These are phyloP conservation scores for Ectropis crepuscularia DNA, from an alignment of 2,888 invertebrate species.

Conservation along the genomic window DNA sequence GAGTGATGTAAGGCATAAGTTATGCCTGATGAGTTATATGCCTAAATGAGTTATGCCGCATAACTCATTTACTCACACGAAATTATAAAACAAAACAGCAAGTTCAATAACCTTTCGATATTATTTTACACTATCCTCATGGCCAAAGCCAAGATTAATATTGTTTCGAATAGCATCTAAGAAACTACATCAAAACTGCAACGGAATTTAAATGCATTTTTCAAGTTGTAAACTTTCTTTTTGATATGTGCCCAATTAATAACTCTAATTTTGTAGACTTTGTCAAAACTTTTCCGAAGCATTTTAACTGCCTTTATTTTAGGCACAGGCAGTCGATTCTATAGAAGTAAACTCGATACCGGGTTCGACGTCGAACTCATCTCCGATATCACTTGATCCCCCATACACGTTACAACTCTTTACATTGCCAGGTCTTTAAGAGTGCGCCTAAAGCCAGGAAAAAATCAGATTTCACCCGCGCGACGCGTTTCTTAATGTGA, in stretches of 20 bases:
- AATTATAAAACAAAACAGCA: not conserved
- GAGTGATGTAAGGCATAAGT: no score
- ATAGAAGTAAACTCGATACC: no score
- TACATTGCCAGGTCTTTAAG: no score
- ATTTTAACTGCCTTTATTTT: slow-evolving; percentile 26
- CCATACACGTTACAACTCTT: no score
- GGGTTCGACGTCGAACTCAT: no score
- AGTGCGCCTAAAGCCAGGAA: no score
- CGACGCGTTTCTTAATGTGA: no score
- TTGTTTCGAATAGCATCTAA: not conserved
- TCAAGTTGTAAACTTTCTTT: slow-evolving; percentile 14
- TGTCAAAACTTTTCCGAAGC: slow-evolving; percentile 23
- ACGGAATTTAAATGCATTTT: slow-evolving; percentile 10
- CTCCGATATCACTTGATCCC: no score
- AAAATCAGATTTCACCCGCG: no score
- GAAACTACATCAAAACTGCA: slow-evolving; percentile 1
- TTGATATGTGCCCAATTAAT: slow-evolving; percentile 15
- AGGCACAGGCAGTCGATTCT: not conserved
- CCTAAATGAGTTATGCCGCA: no score
- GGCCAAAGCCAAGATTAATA: not conserved
- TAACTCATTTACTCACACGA: no score
- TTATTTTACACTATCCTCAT: not conserved
- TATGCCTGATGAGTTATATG: no score
- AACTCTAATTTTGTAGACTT: slow-evolving; percentile 17
- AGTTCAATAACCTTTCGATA: not conserved